These are phyloP conservation scores for Osmerus mordax DNA, from an alignment of 2,113 vertebrate species.

Conservation along the genomic window DNA sequence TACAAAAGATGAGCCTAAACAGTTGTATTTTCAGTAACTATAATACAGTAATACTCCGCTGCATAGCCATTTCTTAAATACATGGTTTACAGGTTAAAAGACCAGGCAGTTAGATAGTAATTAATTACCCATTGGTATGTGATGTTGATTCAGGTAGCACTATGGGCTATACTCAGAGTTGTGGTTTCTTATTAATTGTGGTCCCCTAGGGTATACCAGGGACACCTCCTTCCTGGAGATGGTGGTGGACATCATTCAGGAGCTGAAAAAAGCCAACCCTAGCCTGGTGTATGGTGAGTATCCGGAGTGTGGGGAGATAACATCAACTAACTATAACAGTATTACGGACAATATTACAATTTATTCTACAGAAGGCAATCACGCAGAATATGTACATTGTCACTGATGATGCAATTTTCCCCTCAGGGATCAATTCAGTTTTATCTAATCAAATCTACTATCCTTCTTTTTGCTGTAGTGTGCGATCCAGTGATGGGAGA, in stretches of 20 bases:
- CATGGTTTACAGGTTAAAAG: no score
- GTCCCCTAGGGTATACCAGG: slow-evolving; percentile 81
- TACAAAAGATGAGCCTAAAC: no score
- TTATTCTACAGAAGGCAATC: no score
- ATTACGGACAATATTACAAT: no score
- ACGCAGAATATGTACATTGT: no score
- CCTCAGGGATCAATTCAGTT: not conserved
- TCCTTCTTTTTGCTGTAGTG: slow-evolving; percentile 65
- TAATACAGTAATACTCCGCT: no score
- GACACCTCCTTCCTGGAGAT: slow-evolving; percentile 88
- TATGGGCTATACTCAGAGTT: not conserved
- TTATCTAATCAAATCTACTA: not conserved
- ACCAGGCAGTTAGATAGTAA: no score
- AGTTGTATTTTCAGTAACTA: no score
- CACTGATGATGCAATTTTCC: not conserved
- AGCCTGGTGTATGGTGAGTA: slow-evolving; percentile 86
- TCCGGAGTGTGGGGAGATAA: not conserved
- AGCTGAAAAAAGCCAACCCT: slow-evolving; percentile 85
- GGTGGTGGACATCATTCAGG: slow-evolving; percentile 91
- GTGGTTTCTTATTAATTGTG: not conserved
- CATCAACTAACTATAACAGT: no score
- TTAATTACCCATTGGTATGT: no score
- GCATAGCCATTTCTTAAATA: no score
- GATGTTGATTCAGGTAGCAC: not conserved
- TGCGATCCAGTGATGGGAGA: slow-evolving; percentile 97